Evolutionary conservation across 2,113 vertebrate species (phyloP), one percentile per base, ranked within the genome.

Genomic region (Tonatia bakeri): DNA sequence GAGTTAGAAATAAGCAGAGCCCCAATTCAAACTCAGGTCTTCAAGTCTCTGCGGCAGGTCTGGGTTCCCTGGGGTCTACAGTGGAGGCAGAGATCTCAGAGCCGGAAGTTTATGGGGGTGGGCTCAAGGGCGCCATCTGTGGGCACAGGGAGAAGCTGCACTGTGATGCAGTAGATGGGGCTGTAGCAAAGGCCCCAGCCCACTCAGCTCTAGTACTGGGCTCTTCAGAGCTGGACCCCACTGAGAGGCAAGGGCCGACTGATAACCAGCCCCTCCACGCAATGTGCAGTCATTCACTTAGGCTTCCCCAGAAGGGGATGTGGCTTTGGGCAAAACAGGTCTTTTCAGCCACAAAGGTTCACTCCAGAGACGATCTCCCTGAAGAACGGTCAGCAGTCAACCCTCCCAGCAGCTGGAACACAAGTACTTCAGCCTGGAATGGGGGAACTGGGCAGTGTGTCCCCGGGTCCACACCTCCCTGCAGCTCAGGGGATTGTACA

Each of bases 321-420:
- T 56, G 22, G 33, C 45, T 91, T 86, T 77, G 50, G 45, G n/a
- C 31, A 94, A 56, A 91, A 81, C 59, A n/a, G 40, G 43, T 43
- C 31, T 36, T 24, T 79, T 43, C 14, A 77, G n/a, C 40, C 40
- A n/a, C 47, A n/a, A 45, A 31, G 38, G 16, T 54, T 54, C 9
- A 38, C 56, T 59, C 43, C 40, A 40, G 73, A 76, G 26, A 64
- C 20, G 65, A 22, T 52, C 43, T 94, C 50, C 31, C 26, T 56
- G 31, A 75, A 56, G 40, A 67, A 40, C 17, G 15, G 17, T 22
- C 81, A 33, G 83, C 16, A 43, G 56, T 33, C 56, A 52, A 31
- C 7, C 26, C 26, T 20, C 26, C 26, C 26, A 45, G 52, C 38
- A 73, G 26, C 65, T 75, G 59, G 40, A 33, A 17, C 24, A 10